phyloP scores from a whole-genome alignment of 2,113 vertebrate genomes.

The Monarcha castaneiventris region DNA sequence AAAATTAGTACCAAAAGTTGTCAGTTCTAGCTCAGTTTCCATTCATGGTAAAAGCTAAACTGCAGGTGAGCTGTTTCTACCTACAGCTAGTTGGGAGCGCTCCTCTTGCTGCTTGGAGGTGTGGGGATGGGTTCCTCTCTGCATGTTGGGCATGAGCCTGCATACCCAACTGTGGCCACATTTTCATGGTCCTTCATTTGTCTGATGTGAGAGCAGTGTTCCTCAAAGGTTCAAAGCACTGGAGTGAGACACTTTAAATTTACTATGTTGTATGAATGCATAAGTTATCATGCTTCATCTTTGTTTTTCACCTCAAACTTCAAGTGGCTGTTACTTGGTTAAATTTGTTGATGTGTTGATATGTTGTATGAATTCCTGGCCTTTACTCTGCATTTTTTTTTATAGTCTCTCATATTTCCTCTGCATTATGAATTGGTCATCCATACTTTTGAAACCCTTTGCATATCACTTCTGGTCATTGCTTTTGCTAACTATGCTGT shows the following conservation, averaged over 20 bases:
- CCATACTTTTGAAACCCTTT: background rate
- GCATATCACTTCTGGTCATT: background rate
- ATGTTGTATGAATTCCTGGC: background rate
- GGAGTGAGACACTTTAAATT: background rate
- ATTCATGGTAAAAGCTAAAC: background rate
- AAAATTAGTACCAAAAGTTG: background rate
- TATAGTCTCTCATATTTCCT: background rate
- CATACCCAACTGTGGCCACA: background rate
- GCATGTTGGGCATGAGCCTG: background rate
- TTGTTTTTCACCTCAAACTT: background rate
- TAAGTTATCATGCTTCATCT: background rate
- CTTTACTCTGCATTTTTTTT: background rate
- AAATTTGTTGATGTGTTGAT: background rate
- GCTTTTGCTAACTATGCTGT: background rate
- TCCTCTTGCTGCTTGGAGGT: rapidly evolving
- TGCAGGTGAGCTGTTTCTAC: background rate
- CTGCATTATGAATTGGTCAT: background rate
- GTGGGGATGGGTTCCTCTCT: background rate
- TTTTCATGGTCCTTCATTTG: rapidly evolving
- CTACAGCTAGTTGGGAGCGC: rapidly evolving
- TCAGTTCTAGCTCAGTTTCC: background rate
- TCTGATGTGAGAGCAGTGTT: rapidly evolving
- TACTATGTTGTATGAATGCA: background rate
- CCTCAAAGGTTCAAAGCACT: background rate
- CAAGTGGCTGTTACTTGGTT: background rate